Evolutionary conservation across 2,888 invertebrate genomes (phyloP), one percentile per base, ranked within the genome.

Genomic region (Apocheima hispidaria): DNA sequence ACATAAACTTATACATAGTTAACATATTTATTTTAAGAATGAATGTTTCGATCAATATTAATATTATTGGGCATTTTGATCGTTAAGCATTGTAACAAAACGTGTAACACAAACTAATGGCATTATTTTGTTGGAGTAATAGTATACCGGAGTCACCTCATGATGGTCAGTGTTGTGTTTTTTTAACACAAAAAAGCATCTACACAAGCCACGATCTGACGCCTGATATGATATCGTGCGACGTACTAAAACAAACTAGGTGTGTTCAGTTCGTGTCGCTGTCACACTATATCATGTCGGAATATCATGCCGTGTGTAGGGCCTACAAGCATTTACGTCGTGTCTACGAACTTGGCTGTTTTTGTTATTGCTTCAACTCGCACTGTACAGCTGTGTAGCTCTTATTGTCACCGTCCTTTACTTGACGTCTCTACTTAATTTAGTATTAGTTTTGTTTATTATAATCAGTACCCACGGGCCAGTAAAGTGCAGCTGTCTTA

Each of bases 371-470:
- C 85, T 86, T 85, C 83, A 75, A 75, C 72, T 75, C 71, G 41
- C 51, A 20, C 73, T 76, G 70, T 74, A 75, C 72, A 73, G 75
- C 73, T 80, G 74, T 80, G 79, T 76, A 76, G 77, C 80, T 79
- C 71, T 67, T 66, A 58, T 85, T 61, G 52, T 57, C 86, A 82
- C 92, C 92, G 92, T 92, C 92, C 90, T 88, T 82, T 83, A 87
- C 81, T 88, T 84, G 84, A 86, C 82, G 81, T 86, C 79, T 87
- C 86, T 90, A 91, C 90, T 92, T 91, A 91, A 90, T 90, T 91
- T 90, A 91, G 88, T 88, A 77, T 82, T 87, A 88, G 87, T 88
- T n/a, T 87, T 79, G 79, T 84, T 88, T 85, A 83, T 85, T 83
- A 77, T 78, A 76, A 82, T 81, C 81, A 57, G 52, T 62, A 84